Evolutionary conservation across 2,797 vertebrate genomes (phyloP).

Genomic region (Sebastes hopkinsi): DNA sequence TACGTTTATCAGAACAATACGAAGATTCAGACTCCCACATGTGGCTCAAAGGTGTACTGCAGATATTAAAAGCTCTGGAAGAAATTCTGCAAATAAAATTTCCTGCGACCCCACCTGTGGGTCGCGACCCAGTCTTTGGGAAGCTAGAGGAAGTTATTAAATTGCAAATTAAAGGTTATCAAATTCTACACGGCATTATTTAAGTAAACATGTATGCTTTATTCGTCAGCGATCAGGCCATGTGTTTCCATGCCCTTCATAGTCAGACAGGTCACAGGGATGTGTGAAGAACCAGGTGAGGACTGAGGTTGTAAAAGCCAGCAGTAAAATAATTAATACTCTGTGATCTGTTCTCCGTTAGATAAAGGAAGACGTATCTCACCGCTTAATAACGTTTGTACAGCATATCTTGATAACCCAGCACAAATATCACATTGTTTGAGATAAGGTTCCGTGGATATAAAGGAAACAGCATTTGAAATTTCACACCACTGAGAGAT

Average conservation of each 20-base stretch:
- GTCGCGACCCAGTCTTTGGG: too few relatives aligned
- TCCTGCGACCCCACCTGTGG: too few relatives aligned
- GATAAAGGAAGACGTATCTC: slow-evolving; percentile 1
- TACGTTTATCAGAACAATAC: too few relatives aligned
- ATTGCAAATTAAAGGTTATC: background rate
- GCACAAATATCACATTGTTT: slow-evolving; percentile 22
- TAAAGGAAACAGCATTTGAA: slow-evolving; percentile 1
- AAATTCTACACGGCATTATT: background rate
- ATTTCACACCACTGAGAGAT: slow-evolving; percentile 38
- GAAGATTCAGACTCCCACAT: too few relatives aligned
- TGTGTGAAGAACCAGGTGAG: background rate
- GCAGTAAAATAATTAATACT: slow-evolving; percentile 57
- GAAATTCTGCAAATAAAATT: too few relatives aligned
- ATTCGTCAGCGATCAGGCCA: background rate
- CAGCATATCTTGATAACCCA: slow-evolving; percentile 13
- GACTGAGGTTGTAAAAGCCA: slow-evolving; percentile 25
- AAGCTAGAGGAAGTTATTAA: background rate
- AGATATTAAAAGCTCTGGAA: too few relatives aligned
- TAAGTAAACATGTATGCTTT: background rate
- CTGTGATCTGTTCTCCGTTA: slow-evolving; percentile 46
- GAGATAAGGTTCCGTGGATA: slow-evolving; percentile 38
- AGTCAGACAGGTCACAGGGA: background rate
- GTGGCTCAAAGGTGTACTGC: too few relatives aligned
- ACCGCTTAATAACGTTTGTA: slow-evolving; percentile 43
- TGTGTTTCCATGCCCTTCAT: background rate